Evolutionary conservation across 2,888 invertebrate genomes (phyloP).

Genomic region (Dasysyrphus tricinctus): DNA sequence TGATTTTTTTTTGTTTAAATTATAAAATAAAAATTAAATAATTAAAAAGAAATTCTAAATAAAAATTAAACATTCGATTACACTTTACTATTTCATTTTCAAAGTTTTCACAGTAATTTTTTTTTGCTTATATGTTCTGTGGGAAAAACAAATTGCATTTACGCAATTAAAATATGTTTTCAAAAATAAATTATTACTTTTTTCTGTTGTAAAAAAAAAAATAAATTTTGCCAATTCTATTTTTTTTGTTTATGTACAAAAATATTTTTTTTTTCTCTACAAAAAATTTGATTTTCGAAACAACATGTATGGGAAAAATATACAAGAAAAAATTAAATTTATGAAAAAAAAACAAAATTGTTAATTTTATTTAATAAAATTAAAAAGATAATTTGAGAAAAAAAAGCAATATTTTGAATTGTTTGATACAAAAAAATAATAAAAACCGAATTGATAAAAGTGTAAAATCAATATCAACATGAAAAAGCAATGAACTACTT

Average conservation of each 20-base stretch:
- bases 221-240: slow-evolving; percentile 71
- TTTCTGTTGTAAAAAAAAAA: slow-evolving; percentile 57
- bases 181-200: slow-evolving; percentile 66
- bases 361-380: slow-evolving; percentile 10
- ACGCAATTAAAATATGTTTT: slow-evolving; percentile 80
- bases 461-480: slow-evolving; percentile 57
- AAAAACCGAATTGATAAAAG: slow-evolving; percentile 39
- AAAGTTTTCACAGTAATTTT: slow-evolving; percentile 44
- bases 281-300: slow-evolving; percentile 60
- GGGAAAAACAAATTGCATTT: slow-evolving; percentile 84
- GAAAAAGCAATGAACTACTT: slow-evolving; percentile 74
- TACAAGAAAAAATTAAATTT: slow-evolving; percentile 45
- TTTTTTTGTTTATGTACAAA: slow-evolving; percentile 68
- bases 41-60: slow-evolving; percentile 35
- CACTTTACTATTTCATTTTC: slow-evolving; percentile 56
- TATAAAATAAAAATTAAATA: slow-evolving; percentile 39
- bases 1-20: slow-evolving; percentile 47
- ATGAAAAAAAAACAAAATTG: slow-evolving; percentile 42
- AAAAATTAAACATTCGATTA: slow-evolving; percentile 43
- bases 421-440: slow-evolving; percentile 38
- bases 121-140: slow-evolving; percentile 52
- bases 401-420: slow-evolving; percentile 28
- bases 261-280: slow-evolving; percentile 47
- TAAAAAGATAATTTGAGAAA: slow-evolving; percentile 26
- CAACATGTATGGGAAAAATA: slow-evolving; percentile 57